A percentile compares a stretch with the other conserved stretches of the same genome.
phyloP scores from a whole-genome alignment of 2,113 vertebrate genomes.

The Oceanodroma tethys region DNA sequence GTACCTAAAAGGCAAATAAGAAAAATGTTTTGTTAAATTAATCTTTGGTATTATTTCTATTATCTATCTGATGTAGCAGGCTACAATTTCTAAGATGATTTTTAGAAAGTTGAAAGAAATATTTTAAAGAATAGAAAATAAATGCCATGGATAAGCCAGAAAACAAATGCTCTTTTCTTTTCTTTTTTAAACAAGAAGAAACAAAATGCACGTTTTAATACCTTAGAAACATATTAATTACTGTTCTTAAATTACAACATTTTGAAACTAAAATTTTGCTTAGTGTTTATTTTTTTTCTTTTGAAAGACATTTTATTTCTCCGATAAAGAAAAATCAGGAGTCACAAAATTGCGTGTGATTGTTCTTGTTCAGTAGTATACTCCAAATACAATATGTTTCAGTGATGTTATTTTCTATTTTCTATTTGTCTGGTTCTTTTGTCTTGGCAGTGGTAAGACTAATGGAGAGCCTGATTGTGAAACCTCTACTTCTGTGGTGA shows the following conservation, averaged over 20 bases:
- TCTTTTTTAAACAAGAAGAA: neutral
- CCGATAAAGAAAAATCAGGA: neutral
- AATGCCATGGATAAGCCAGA: neutral
- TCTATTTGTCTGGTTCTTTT: constrained; percentile 65
- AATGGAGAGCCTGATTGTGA: constrained; percentile 81
- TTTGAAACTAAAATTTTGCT: neutral
- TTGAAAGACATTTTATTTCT: neutral
- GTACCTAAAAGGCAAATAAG: neutral
- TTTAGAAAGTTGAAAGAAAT: constrained; percentile 5
- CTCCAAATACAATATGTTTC: neutral
- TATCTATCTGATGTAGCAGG: neutral
- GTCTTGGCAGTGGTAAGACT: constrained; percentile 85
- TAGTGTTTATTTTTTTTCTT: neutral
- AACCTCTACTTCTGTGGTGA: constrained; percentile 59
- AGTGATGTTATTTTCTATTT: neutral
- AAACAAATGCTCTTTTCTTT: neutral
- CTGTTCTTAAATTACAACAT: neutral
- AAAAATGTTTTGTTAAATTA: neutral
- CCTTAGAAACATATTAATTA: neutral
- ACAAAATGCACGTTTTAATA: neutral
- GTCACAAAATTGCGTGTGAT: neutral
- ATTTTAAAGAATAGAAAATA: neutral
- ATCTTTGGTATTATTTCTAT: constrained; percentile 28
- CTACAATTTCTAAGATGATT: constrained; percentile 22
- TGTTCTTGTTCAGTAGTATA: neutral